Conservation (phyloP, 2,797 vertebrate species). For the Zenarchopterus dispar region DNA sequence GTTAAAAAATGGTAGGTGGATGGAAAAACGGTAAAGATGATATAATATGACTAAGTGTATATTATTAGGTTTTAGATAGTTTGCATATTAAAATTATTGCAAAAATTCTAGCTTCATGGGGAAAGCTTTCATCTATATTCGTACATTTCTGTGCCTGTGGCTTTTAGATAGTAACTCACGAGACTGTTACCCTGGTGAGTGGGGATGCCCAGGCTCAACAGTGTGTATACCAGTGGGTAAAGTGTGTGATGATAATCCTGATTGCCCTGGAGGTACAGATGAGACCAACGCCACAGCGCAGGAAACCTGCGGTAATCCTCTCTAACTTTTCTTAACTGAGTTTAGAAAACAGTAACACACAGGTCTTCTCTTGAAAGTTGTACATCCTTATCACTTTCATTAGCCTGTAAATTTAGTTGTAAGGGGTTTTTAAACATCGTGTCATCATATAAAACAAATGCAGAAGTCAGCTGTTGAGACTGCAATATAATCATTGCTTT, state of each 20-base stretch:
- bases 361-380: background rate
- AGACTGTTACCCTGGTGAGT: slow-evolving; percentile 82
- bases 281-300: slow-evolving; percentile 76
- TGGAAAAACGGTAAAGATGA: too few species aligned
- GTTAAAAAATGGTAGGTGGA: too few species aligned
- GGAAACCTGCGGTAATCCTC: slow-evolving; percentile 75
- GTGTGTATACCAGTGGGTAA: slow-evolving; percentile 72
- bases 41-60: too few species aligned
- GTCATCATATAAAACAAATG: slow-evolving; percentile 31
- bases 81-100: background rate
- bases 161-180: slow-evolving; percentile 75
- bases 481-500: slow-evolving; percentile 8
- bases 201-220: slow-evolving; percentile 78
- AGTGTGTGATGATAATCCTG: slow-evolving; percentile 75
- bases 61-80: background rate
- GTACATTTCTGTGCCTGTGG: background rate
- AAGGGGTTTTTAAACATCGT: slow-evolving; percentile 5
- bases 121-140: background rate
- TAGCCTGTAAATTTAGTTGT: slow-evolving; percentile 16
- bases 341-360: background rate
- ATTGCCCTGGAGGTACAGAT: slow-evolving; percentile 79
- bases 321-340: background rate
- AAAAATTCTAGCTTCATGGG: background rate
- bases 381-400: slow-evolving; percentile 7
- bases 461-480: slow-evolving; percentile 33